Evolutionary conservation across 37 sponge, comb jelly and placozoan species (phyloP), one percentile per base, ranked within the genome.

Genomic region (Dysidea cf. avara): DNA sequence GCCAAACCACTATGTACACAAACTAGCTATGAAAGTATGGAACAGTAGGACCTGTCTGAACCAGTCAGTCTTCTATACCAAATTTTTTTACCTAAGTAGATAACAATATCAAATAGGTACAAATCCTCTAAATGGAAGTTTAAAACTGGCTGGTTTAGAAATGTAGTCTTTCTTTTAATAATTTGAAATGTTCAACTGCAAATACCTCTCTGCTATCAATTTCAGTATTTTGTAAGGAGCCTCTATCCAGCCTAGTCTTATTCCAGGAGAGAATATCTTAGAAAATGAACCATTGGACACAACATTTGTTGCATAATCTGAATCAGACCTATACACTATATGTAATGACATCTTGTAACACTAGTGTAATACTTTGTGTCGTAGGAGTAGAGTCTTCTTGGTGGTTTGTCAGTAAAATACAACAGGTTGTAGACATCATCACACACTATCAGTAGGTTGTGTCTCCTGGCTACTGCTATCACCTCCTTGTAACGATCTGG

Each of bases 361-460:
- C 11, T 7, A 56, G 58, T 38, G 7, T 18, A 6, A 18, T 46
- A 90, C 91, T 70, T 74, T 25, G 82, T 68, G 66, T 91, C 91
- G 32, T 74, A 86, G 7, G 78, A 35, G 62, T 82, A 91, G 48
- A 91, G 83, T 48, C 87, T 77, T 37, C 53, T 68, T 68, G 69
- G 75, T 29, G 75, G 50, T 26, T 68, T 46, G 1, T 58, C 31
- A 29, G 76, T 48, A 53, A 77, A 82, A 76, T 82, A 86, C 50
- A 91, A 78, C 35, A 87, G 46, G 58, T 88, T 88, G 75, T 93
- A 93, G 31, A 93, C 90, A 68, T 93, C 94, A 66, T 93, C 94
- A 72, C 82, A 81, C 12, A 85, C 76, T 11, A 93, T 79, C 33
- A 88, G 35, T 7, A 88, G 71, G 52, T 85, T 83, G 76, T 88